Evolutionary conservation across 2,888 invertebrate genomes (phyloP).

Genomic region (Aphidius colemani): DNA sequence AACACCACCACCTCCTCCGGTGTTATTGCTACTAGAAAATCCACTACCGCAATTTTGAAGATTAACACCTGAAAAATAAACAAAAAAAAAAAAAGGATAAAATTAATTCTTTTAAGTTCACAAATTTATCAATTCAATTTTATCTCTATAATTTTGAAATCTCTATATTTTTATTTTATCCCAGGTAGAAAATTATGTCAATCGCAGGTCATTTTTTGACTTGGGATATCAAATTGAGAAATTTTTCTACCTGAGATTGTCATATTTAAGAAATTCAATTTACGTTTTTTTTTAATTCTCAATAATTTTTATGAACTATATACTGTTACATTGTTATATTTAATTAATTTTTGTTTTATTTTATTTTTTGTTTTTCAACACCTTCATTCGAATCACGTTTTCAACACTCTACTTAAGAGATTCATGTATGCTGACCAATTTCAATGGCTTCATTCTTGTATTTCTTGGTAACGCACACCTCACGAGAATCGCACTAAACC

Average conservation of each 20-base stretch:
- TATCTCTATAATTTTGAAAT: background rate
- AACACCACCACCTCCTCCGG: background rate
- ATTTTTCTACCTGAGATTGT: too few species aligned
- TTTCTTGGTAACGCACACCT: conserved; percentile 20
- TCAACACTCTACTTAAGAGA: background rate
- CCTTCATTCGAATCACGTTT: too few species aligned
- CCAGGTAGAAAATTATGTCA: too few species aligned
- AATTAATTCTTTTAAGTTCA: background rate
- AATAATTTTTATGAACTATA: too few species aligned
- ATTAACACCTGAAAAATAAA: conserved; percentile 44
- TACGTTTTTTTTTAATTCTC: too few species aligned
- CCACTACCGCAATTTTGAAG: conserved; percentile 47
- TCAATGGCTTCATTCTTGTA: conserved; percentile 4
- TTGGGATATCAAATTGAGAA: too few species aligned
- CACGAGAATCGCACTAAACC: background rate
- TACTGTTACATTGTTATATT: too few species aligned
- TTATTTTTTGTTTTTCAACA: too few species aligned
- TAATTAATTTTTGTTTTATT: too few species aligned
- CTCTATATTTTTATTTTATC: background rate
- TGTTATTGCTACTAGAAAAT: conserved; percentile 43
- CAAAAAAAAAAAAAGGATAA: background rate
- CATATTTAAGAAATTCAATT: too few species aligned
- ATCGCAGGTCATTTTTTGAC: too few species aligned
- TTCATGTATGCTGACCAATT: conserved; percentile 16
- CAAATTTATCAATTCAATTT: background rate